Percentiles rank a stretch among this genome's conserved stretches.
phyloP scores from a whole-genome alignment of 2,797 vertebrate species.

The Pampus argenteus region DNA sequence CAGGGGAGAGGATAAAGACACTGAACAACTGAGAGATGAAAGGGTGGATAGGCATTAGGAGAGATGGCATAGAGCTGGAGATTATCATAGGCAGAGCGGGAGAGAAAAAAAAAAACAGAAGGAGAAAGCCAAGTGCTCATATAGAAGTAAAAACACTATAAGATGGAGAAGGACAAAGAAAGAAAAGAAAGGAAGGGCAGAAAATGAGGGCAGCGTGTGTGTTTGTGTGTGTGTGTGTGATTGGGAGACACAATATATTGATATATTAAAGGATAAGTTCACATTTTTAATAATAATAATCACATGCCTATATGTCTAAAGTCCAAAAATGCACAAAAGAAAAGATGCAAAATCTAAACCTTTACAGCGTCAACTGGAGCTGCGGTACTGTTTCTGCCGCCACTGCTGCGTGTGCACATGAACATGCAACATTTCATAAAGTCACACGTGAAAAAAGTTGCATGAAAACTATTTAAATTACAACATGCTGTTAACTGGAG shows the following conservation, averaged over 20 bases:
- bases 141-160: conserved; percentile 28
- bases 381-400: not conserved
- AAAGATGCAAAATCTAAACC: not conserved
- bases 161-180: conserved; percentile 14
- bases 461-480: conserved; percentile 4
- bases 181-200: conserved; percentile 13
- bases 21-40: conserved; percentile 66
- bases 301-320: not conserved
- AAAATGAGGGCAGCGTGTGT: conserved; percentile 32
- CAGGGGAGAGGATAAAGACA: conserved; percentile 65
- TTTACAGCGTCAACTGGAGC: not conserved
- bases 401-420: not conserved
- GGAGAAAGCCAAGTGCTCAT: conserved; percentile 14
- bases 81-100: conserved; percentile 20
- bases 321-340: too few species aligned
- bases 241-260: conserved; percentile 16
- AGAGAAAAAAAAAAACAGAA: conserved; percentile 8
- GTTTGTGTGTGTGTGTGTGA: conserved; percentile 9
- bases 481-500: not conserved
- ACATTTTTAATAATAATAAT: not conserved
- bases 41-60: conserved; percentile 31
- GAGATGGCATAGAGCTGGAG: conserved; percentile 33
- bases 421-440: not conserved
- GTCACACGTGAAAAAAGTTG: not conserved
- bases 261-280: not conserved